phyloP scores from a whole-genome alignment of 2,888 invertebrate species.

The Ceratothoa steindachneri region DNA sequence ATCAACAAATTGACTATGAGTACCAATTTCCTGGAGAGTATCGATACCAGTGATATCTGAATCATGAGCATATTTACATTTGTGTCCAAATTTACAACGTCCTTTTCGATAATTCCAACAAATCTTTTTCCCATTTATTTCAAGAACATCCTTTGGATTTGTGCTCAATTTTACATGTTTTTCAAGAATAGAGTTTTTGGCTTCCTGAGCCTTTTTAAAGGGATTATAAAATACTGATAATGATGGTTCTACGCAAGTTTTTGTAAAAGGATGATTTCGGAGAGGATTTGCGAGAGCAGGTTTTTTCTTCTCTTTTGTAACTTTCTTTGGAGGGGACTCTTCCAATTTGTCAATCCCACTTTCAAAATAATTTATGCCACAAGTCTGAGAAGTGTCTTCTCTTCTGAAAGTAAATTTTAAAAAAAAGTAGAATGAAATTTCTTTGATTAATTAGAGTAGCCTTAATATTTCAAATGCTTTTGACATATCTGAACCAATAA shows the following conservation, averaged over 20 bases:
- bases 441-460: no score
- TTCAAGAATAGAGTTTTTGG: conserved; percentile 78
- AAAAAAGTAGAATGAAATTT: no score
- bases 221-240: conserved; percentile 46
- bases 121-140: conserved; percentile 80
- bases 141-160: conserved; percentile 65
- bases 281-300: neutral
- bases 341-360: neutral
- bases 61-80: conserved; percentile 87
- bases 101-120: conserved; percentile 92
- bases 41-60: conserved; percentile 62
- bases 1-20: conserved; percentile 12
- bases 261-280: neutral
- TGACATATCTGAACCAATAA: no score
- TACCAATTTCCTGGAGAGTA: conserved; percentile 50
- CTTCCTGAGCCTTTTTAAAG: conserved; percentile 76
- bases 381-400: neutral
- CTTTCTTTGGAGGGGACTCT: neutral
- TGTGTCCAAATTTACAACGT: conserved; percentile 82
- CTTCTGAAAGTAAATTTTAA: neutral
- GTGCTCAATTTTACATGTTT: conserved; percentile 89
- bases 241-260: conserved; percentile 21
- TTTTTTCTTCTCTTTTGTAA: neutral
- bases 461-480: no score
- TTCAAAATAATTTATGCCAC: neutral